phyloP scores from a whole-genome alignment of 2,113 vertebrate genomes.

The Nettapus auritus region DNA sequence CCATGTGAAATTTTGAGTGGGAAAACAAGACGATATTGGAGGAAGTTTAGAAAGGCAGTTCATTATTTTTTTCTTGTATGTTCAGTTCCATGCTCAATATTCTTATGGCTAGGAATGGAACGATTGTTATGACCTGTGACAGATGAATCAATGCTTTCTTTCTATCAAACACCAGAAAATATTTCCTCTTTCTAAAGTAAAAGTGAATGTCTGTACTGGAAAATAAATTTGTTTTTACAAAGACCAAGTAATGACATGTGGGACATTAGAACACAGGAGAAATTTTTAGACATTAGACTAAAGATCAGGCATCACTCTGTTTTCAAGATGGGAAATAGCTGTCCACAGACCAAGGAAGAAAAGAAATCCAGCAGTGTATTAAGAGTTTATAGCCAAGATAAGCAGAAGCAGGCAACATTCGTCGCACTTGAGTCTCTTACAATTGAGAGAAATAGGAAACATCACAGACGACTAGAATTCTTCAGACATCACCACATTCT shows the following conservation, averaged over 20 bases:
- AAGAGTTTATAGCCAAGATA: neutral
- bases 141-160: constrained; percentile 9
- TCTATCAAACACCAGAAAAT: constrained; percentile 4
- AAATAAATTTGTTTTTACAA: constrained; percentile 17
- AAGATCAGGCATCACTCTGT: neutral
- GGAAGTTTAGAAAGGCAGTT: neutral
- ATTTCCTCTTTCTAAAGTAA: constrained; percentile 23
- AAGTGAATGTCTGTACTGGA: neutral
- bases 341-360: neutral
- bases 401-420: neutral
- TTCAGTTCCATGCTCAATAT: neutral
- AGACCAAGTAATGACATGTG: neutral
- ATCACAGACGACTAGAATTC: neutral
- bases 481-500: neutral
- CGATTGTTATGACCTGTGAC: constrained; percentile 38
- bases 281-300: neutral
- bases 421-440: neutral
- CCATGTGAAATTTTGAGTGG: neutral
- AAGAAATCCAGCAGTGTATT: neutral
- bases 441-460: neutral
- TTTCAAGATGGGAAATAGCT: neutral
- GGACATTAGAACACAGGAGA: neutral
- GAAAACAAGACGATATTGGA: neutral
- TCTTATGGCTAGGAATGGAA: neutral
- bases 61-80: neutral